phyloP scores from a whole-genome alignment of 2,797 vertebrate genomes.

The Apogon talboti region DNA sequence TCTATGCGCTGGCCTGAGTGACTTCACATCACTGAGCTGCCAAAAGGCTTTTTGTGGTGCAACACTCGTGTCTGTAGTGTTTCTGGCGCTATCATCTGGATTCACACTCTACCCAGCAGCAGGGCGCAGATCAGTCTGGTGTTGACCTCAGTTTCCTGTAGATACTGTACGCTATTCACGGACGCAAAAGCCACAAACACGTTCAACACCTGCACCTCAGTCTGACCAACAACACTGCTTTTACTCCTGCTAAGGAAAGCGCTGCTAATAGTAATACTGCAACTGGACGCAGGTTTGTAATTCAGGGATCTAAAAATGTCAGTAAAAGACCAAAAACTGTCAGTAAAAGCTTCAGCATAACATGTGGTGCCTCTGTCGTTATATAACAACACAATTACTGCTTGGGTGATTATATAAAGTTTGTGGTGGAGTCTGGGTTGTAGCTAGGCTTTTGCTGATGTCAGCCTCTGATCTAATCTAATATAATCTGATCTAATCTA shows the following conservation, averaged over 20 bases:
- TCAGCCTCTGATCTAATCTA: too few relatives aligned
- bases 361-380: too few relatives aligned
- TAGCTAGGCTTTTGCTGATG: too few relatives aligned
- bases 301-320: too few relatives aligned
- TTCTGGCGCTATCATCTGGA: background rate
- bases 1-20: conserved; percentile 59
- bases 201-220: conserved; percentile 10
- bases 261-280: background rate
- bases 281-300: background rate
- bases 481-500: too few relatives aligned
- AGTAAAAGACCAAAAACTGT: too few relatives aligned
- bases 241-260: background rate
- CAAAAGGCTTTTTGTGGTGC: conserved; percentile 41
- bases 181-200: conserved; percentile 28
- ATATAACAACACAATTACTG: too few relatives aligned
- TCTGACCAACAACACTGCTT: conserved; percentile 18
- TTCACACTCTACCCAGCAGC: conserved; percentile 15
- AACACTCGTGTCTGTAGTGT: background rate
- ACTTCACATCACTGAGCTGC: conserved; percentile 62
- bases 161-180: background rate
- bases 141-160: conserved; percentile 50
- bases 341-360: too few relatives aligned
- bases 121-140: conserved; percentile 18
- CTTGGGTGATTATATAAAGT: too few relatives aligned
- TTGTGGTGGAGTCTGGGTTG: too few relatives aligned